Evolutionary conservation across 2,888 invertebrate genomes (phyloP).

Genomic region (Cloeon dipterum): DNA sequence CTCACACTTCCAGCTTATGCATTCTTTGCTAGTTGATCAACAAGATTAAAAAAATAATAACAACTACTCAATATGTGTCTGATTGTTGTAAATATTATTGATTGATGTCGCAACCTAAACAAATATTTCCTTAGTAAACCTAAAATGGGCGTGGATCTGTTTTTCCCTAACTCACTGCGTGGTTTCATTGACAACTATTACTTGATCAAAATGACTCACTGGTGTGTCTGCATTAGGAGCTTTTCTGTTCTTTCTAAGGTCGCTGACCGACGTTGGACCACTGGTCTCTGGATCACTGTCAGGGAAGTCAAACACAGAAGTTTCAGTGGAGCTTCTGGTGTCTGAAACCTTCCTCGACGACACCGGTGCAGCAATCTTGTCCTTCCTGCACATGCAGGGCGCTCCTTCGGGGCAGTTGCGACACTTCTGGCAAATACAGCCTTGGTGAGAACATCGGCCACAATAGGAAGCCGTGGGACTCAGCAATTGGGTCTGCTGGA

Average conservation of each 20-base stretch:
- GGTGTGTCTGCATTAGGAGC: background rate
- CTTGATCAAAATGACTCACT: background rate
- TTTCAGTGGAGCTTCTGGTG: constrained; percentile 29
- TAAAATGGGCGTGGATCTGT: too few relatives aligned
- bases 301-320: constrained; percentile 35
- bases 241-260: background rate
- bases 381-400: background rate
- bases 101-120: too few relatives aligned
- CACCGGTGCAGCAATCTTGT: background rate
- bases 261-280: background rate
- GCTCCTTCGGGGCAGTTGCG: background rate
- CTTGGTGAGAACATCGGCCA: too few relatives aligned
- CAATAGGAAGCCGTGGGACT: too few relatives aligned
- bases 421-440: background rate
- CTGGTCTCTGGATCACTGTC: background rate
- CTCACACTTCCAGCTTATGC: too few relatives aligned
- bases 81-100: too few relatives aligned
- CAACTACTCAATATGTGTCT: too few relatives aligned
- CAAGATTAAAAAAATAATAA: too few relatives aligned
- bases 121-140: too few relatives aligned
- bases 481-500: too few relatives aligned
- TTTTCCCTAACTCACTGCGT: too few relatives aligned
- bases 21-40: too few relatives aligned
- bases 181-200: background rate
- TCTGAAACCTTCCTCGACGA: constrained; percentile 2